Evolutionary conservation across 2,797 vertebrate species (phyloP).

Genomic region (Rhadinocentrus ornatus): DNA sequence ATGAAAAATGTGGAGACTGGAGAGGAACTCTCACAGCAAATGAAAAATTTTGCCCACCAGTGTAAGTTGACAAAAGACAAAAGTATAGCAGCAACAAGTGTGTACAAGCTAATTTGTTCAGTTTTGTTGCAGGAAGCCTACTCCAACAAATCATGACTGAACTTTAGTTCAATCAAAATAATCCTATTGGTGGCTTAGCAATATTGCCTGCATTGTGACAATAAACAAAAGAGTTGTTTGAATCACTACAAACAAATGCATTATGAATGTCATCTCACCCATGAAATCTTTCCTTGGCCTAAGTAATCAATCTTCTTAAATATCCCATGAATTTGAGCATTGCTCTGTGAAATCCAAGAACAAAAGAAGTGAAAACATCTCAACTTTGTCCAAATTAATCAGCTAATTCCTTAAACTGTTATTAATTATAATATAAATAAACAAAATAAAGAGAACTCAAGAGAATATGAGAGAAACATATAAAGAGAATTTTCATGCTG

Average conservation of each 20-base stretch:
- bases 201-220: constrained; percentile 9
- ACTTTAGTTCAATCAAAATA: constrained; percentile 17
- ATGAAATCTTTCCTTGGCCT: constrained; percentile 81
- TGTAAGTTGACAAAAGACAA: constrained; percentile 5
- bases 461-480: not conserved
- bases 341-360: constrained; percentile 77
- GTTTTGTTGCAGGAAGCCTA: constrained; percentile 3
- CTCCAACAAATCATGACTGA: constrained; percentile 10
- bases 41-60: not conserved
- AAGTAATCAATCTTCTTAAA: constrained; percentile 86
- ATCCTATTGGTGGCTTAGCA: not conserved
- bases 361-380: constrained; percentile 21
- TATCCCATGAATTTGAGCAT: constrained; percentile 80
- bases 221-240: constrained; percentile 18
- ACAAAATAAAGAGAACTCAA: constrained; percentile 2
- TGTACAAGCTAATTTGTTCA: constrained; percentile 4
- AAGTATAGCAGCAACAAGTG: constrained; percentile 9
- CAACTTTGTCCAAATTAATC: constrained; percentile 28
- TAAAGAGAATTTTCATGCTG: constrained; percentile 16
- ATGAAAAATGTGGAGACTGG: too few relatives aligned
- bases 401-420: constrained; percentile 1
- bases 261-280: constrained; percentile 75
- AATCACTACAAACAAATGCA: constrained; percentile 38
- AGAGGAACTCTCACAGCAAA: not conserved
- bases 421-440: constrained; percentile 4